Conservation (phyloP, 2,797 vertebrate species). For the Limnodromus scolopaceus region DNA sequence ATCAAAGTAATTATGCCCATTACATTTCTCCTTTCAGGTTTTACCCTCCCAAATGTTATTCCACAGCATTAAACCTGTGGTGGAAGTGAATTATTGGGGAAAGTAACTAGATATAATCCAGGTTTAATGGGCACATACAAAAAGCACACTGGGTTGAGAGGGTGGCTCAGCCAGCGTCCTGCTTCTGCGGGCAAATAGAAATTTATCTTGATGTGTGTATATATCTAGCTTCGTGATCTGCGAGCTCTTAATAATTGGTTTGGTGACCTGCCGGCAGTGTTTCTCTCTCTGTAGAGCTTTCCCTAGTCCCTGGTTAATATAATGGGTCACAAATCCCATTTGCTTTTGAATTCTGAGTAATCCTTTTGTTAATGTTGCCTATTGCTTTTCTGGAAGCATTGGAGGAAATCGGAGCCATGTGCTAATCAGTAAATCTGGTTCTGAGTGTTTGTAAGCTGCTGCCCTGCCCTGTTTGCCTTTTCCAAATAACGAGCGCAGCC, state of each 20-base stretch:
- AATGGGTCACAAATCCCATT: conserved; percentile 59
- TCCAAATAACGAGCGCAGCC: background rate
- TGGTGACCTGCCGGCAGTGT: conserved; percentile 40
- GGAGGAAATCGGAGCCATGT: background rate
- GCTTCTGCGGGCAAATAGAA: conserved; percentile 52
- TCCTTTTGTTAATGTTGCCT: conserved; percentile 25
- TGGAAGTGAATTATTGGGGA: conserved; percentile 26
- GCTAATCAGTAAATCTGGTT: conserved; percentile 9
- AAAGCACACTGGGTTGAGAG: background rate
- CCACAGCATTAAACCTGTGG: conserved; percentile 21
- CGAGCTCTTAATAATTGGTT: conserved; percentile 69
- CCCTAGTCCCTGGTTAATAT: conserved; percentile 36
- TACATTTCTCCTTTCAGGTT: conserved; percentile 48
- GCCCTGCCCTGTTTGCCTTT: background rate
- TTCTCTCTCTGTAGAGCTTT: conserved; percentile 40
- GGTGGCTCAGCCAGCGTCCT: background rate
- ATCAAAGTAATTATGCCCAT: conserved; percentile 49
- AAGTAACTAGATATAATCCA: conserved; percentile 43
- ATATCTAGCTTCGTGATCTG: conserved; percentile 56
- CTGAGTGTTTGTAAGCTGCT: background rate
- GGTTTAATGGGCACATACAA: conserved; percentile 23
- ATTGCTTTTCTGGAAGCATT: conserved; percentile 22
- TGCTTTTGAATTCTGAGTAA: conserved; percentile 50
- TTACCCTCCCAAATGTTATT: conserved; percentile 53
- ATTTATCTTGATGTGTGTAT: conserved; percentile 41